These are phyloP conservation scores for Upupa epops DNA, from an alignment of 2,113 vertebrate species.

Conservation along the genomic window DNA sequence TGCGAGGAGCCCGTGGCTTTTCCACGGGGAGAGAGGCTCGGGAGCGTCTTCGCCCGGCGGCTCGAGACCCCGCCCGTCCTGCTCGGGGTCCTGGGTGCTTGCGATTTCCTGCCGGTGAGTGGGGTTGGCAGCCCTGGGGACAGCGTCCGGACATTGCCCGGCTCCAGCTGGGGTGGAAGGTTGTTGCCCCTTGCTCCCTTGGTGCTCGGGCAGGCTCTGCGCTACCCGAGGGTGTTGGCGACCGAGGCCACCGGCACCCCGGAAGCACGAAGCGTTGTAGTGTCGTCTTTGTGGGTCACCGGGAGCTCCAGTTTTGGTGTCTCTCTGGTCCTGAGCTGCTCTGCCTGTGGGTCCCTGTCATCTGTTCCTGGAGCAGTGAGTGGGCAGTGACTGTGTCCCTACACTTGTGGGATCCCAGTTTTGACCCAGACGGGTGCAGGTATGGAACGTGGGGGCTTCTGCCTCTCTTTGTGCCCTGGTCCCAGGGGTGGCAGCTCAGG, in stretches of 20 bases:
- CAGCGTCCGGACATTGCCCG: not conserved
- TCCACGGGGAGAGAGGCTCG: accelerated
- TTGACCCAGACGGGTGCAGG: not conserved
- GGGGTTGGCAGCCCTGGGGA: not conserved
- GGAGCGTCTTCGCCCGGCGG: not conserved
- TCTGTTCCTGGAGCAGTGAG: not conserved
- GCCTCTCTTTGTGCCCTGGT: accelerated
- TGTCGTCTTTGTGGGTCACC: accelerated
- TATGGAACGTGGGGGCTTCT: accelerated
- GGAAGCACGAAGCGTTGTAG: accelerated
- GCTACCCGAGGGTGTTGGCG: not conserved
- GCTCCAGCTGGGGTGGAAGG: not conserved
- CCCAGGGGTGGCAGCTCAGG: accelerated
- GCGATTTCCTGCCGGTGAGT: not conserved
- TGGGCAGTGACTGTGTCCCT: accelerated
- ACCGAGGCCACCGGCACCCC: accelerated
- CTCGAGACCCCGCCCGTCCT: no score
- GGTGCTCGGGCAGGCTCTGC: not conserved
- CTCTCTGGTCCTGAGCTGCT: not conserved
- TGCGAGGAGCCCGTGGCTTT: not conserved
- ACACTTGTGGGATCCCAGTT: accelerated
- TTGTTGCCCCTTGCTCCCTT: not conserved
- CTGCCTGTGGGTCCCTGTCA: accelerated
- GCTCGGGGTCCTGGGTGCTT: not conserved
- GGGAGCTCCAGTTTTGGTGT: not conserved